Percentiles rank a stretch among this genome's conserved stretches.
phyloP scores from a whole-genome alignment of 2,113 vertebrate genomes.

The Archilochus colubris region DNA sequence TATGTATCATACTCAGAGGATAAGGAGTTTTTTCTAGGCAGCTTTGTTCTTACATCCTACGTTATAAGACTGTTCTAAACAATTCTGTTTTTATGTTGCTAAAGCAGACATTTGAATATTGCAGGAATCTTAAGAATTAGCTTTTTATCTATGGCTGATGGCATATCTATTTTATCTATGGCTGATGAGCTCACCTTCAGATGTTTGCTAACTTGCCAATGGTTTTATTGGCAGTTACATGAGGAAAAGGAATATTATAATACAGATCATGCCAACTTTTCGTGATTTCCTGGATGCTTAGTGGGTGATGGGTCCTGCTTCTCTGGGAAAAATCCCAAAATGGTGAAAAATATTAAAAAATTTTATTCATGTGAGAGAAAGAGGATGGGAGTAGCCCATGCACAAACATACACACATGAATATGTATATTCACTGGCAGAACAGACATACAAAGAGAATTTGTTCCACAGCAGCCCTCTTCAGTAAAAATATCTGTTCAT shows the following conservation, averaged over 20 bases:
- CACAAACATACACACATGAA: neutral
- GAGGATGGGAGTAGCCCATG: neutral
- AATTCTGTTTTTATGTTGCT: neutral
- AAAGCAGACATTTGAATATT: neutral
- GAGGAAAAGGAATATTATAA: neutral
- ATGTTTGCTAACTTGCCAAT: conserved; percentile 11
- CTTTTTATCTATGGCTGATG: neutral
- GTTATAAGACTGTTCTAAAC: neutral
- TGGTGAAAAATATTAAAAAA: neutral
- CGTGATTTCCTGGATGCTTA: conserved; percentile 14
- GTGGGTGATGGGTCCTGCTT: neutral
- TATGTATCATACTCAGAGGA: neutral
- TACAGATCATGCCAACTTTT: neutral
- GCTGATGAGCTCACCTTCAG: neutral
- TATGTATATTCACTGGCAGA: neutral
- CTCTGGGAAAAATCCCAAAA: neutral
- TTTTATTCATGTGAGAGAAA: neutral
- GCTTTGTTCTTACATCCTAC: neutral
- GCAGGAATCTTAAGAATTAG: neutral
- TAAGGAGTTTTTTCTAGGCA: neutral
- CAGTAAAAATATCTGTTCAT: neutral
- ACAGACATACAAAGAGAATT: neutral
- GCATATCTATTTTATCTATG: too few species aligned
- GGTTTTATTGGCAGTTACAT: neutral
- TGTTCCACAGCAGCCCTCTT: neutral